Conservation (phyloP, 2,113 vertebrate genomes). For the Nesogale talazaci region DNA sequence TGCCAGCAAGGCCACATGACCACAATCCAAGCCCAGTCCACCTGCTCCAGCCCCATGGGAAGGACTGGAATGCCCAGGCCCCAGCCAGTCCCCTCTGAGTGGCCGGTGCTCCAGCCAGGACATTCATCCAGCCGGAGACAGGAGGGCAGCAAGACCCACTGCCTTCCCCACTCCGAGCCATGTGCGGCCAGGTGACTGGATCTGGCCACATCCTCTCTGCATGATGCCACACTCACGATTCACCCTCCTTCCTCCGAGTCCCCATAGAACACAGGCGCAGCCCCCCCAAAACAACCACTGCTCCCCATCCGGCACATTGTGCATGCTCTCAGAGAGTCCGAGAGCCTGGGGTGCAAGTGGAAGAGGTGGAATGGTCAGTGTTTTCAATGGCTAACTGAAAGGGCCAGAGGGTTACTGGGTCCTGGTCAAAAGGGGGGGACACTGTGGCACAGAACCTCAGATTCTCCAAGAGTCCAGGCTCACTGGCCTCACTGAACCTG, state of each 20-base stretch:
- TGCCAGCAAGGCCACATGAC: background rate
- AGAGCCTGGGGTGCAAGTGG: background rate
- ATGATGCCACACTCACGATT: background rate
- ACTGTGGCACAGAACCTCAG: background rate
- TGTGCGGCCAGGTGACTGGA: background rate
- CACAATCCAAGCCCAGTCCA: background rate
- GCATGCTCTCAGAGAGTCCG: background rate
- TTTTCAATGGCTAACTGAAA: background rate
- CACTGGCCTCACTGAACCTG: background rate
- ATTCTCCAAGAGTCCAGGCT: background rate
- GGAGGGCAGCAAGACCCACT: background rate
- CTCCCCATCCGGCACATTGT: too few species aligned
- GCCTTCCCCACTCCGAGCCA: background rate
- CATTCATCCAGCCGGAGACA: background rate
- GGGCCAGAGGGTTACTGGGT: background rate
- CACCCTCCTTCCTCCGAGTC: background rate
- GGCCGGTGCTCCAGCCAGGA: background rate
- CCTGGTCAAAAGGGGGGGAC: background rate
- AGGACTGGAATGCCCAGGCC: background rate
- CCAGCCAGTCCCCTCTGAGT: background rate
- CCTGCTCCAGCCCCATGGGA: background rate
- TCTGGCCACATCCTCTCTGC: background rate
- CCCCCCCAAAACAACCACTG: too few species aligned
- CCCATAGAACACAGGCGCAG: background rate
- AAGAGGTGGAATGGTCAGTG: background rate